These are phyloP conservation scores for Bombus huntii DNA, from an alignment of 1,140 invertebrate genomes.

Conservation along the genomic window DNA sequence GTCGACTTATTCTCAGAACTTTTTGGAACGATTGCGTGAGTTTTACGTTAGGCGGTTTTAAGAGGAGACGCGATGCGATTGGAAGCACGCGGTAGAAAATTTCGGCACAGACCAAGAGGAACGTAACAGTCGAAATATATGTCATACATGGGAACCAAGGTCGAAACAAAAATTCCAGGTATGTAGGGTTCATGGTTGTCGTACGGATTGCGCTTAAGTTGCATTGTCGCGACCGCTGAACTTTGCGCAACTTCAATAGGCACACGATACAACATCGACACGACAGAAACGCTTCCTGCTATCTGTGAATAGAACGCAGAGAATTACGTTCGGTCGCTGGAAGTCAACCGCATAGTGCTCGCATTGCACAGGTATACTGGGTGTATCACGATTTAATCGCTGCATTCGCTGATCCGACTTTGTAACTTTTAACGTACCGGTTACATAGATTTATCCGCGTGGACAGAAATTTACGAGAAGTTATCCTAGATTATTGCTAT, in stretches of 20 bases:
- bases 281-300: slow-evolving; percentile 18
- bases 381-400: background rate
- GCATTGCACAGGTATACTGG: slow-evolving; percentile 6
- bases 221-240: slow-evolving; percentile 4
- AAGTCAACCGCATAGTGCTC: slow-evolving; percentile 4
- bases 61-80: background rate
- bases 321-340: slow-evolving; percentile 6
- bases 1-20: background rate
- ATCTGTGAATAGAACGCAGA: slow-evolving; percentile 25
- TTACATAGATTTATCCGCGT: background rate
- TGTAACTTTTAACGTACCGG: background rate
- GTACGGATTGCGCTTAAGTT: background rate
- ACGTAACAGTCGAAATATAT: background rate
- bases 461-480: too few relatives aligned
- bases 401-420: too few relatives aligned
- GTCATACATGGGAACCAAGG: background rate
- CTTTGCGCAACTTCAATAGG: slow-evolving; percentile 15
- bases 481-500: too few relatives aligned
- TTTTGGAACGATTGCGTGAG: background rate
- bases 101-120: background rate
- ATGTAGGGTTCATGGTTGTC: background rate
- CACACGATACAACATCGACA: slow-evolving; percentile 14
- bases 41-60: background rate
- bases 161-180: background rate
- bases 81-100: background rate